Evolutionary conservation across 2,113 vertebrate species (phyloP).

Genomic region (Rhinichthys klamathensis): DNA sequence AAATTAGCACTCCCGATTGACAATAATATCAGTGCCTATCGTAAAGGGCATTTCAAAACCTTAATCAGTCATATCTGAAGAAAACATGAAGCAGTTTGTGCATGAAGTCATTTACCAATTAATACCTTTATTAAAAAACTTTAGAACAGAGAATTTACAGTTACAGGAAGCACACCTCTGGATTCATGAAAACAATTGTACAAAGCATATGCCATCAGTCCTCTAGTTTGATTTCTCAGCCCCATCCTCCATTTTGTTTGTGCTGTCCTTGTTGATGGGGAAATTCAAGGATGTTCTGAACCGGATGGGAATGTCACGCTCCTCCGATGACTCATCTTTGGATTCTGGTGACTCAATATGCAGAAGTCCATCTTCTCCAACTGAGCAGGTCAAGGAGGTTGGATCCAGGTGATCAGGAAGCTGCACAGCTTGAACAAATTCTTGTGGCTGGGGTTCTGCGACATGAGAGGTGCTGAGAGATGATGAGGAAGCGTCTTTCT

Average conservation of each 20-base stretch:
- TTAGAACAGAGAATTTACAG: neutral
- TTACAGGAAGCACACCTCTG: neutral
- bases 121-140: constrained; percentile 31
- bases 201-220: constrained; percentile 9
- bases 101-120: constrained; percentile 3
- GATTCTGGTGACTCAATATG: constrained; percentile 66
- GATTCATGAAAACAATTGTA: neutral
- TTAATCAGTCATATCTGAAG: neutral
- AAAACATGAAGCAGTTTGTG: neutral
- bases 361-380: constrained; percentile 74
- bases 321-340: constrained; percentile 56
- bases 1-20: neutral
- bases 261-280: constrained; percentile 66
- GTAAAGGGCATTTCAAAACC: neutral
- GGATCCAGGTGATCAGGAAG: constrained; percentile 73
- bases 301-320: constrained; percentile 59
- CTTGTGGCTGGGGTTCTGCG: constrained; percentile 42
- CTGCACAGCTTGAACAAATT: constrained; percentile 67
- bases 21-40: neutral
- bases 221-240: constrained; percentile 19
- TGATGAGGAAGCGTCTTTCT: constrained; percentile 58
- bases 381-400: constrained; percentile 71
- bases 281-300: constrained; percentile 75
- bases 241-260: constrained; percentile 34
- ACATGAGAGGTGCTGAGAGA: constrained; percentile 49